Evolutionary conservation across 1,140 invertebrate species (phyloP).

Genomic region (Drosophila varians): DNA sequence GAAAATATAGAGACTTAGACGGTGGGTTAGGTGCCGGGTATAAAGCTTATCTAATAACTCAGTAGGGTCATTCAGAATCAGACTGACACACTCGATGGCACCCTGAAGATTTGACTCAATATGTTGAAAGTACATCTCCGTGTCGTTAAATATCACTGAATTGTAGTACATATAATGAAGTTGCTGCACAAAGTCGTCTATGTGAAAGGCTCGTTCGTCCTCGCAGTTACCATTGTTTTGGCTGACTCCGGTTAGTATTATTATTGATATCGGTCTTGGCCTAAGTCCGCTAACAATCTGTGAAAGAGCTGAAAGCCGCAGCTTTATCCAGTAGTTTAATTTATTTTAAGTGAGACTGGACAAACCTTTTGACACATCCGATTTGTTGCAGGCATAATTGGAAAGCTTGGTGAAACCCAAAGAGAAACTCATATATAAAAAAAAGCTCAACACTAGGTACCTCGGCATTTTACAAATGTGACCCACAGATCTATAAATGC

Average conservation of each 20-base stretch:
- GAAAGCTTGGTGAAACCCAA: conserved; percentile 12
- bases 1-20: conserved; percentile 78
- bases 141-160: conserved; percentile 71
- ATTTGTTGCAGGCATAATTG: conserved; percentile 43
- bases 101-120: conserved; percentile 70
- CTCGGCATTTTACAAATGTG: conserved; percentile 27
- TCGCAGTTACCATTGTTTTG: conserved; percentile 11
- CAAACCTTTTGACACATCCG: conserved; percentile 57
- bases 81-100: conserved; percentile 74
- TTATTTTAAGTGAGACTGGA: neutral
- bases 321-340: neutral
- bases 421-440: conserved; percentile 8
- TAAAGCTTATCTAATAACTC: conserved; percentile 54
- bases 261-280: neutral
- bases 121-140: conserved; percentile 65
- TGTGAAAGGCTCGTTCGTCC: conserved; percentile 36
- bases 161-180: conserved; percentile 68
- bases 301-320: neutral
- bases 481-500: neutral
- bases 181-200: conserved; percentile 67
- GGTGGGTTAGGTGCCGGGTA: conserved; percentile 65
- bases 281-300: neutral
- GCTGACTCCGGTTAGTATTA: neutral
- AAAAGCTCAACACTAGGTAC: neutral
- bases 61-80: conserved; percentile 68